Evolutionary conservation across 2,888 invertebrate species (phyloP), one percentile per base, ranked within the genome.

Genomic region (Chymomyza fuscimana): DNA sequence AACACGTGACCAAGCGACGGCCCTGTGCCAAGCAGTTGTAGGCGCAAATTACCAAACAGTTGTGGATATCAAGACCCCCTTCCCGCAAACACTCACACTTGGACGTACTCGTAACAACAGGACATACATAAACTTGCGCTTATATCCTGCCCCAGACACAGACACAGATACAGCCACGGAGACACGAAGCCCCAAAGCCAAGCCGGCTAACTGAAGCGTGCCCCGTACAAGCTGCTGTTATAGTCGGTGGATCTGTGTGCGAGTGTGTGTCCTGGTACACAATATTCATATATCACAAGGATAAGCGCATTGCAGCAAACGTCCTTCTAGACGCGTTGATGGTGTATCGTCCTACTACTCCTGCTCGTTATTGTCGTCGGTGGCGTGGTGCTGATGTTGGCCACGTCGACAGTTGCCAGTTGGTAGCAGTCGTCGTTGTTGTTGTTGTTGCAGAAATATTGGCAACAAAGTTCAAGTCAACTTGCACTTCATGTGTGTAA

Each of bases 241-340:
- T 40, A 46, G 36, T 67, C 72, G 66, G 12, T 60, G 67, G 69
- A 16, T 58, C 75, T 67, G 76, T 61, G 74, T 85, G 89, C 86
- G 81, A 84, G 82, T 69, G 76, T 61, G 74, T 89, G 83, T 85
- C 87, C 86, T 80, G 84, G 85, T 89, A 86, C 82, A 90, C 90
- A 89, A 91, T 91, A 90, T 91, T 83, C 91, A 91, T 91, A 91
- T 90, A 90, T 91, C 91, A 90, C 89, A 90, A 90, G 91, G 91
- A 92, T 91, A 92, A 91, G 92, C 91, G 91, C 91, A 91, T 83
- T 91, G 92, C 91, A 91, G 92, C 92, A 92, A 90, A 91, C 90
- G 90, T 89, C 91, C 91, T 90, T 90, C 89, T 90, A 88, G 90
- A 88, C 77, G 80, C 80, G 87, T 80, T 79, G 77, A 10, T 46